Percentiles rank a stretch among this genome's conserved stretches.
These are phyloP conservation scores for Temnothorax nylanderi DNA, from an alignment of 1,140 invertebrate genomes.

Conservation along the genomic window DNA sequence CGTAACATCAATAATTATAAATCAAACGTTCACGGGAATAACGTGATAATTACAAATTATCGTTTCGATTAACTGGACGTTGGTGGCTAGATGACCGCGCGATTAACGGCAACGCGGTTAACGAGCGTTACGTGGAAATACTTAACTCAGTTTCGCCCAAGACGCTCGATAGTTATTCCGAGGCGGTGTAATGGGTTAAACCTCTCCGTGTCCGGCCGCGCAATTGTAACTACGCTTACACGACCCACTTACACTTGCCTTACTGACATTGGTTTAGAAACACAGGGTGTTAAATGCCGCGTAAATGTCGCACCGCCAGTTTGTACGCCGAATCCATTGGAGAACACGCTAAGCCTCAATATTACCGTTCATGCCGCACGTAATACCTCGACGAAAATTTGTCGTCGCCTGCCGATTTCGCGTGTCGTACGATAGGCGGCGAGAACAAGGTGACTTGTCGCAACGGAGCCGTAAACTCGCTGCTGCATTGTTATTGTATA, in stretches of 20 bases:
- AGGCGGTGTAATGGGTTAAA: conserved; percentile 9
- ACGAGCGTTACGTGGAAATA: conserved; percentile 19
- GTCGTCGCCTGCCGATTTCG: not conserved
- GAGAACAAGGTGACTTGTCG: not conserved
- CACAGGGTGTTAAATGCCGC: conserved; percentile 39
- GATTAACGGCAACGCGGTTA: conserved; percentile 9
- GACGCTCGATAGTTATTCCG: conserved; percentile 20
- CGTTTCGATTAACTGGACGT: not conserved
- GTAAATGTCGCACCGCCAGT: conserved; percentile 35
- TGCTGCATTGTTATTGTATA: not conserved
- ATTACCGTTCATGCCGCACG: conserved; percentile 16
- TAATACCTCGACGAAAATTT: conserved; percentile 32
- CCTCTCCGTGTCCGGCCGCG: not conserved
- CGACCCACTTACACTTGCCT: conserved; percentile 34
- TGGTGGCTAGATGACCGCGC: not conserved
- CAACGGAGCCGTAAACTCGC: not conserved
- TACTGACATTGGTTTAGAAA: conserved; percentile 38
- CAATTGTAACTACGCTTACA: conserved; percentile 50
- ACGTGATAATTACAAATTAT: conserved; percentile 4
- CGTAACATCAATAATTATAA: conserved; percentile 17
- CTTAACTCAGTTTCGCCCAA: conserved; percentile 4
- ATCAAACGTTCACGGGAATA: not conserved
- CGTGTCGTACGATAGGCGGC: not conserved
- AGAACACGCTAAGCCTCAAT: conserved; percentile 25
- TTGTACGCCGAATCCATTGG: conserved; percentile 38